Evolutionary conservation across 1,140 invertebrate species (phyloP), one percentile per base, ranked within the genome.

Genomic region (Micrasema minimum): DNA sequence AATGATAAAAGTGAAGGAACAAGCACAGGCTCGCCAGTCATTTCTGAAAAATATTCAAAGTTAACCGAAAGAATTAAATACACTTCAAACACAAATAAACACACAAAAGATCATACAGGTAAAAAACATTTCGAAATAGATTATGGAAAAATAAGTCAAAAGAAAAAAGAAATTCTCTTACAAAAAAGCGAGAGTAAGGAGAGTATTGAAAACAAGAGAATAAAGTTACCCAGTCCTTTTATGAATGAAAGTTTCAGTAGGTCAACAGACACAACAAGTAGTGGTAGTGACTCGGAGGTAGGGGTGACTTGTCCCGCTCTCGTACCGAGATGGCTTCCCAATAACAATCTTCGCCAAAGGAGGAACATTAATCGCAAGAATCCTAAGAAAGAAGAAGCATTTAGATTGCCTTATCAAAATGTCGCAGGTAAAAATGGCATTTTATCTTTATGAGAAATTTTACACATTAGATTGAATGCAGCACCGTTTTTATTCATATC

Each of bases 271-370:
- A 69, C 66, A 10, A 78, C 76, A 22, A 74, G 69, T 53, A 79
- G 77, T 59, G 79, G 78, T 61, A 84, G 80, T 46, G 77, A 78
- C 66, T 76, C 80, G 31, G 80, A 81, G 80, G 79, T 55, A n/a
- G 66, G 70, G 75, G 79, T 57, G 66, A 79, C 75, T 71, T 83
- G 72, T 81, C 82, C 72, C 71, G 66, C 80, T 16, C 76, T 83
- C 43, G 81, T 81, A 38, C 81, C 81, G 5, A 76, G 77, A 14
- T 81, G 81, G 80, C 72, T 80, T 11, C 59, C 75, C 10, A 70
- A 73, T 68, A 76, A 75, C 23, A 75, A 76, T 23, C 61, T 66
- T 38, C 41, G 74, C 1, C 22, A 75, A 22, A 46, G 67, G 38
- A 61, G 46, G 7, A 71, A 38, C 7, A 23, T 67, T 18, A 59